A percentile compares a stretch with the other conserved stretches of the same genome.
phyloP scores from a whole-genome alignment of 2,797 vertebrate genomes.

The Novumbra hubbsi region DNA sequence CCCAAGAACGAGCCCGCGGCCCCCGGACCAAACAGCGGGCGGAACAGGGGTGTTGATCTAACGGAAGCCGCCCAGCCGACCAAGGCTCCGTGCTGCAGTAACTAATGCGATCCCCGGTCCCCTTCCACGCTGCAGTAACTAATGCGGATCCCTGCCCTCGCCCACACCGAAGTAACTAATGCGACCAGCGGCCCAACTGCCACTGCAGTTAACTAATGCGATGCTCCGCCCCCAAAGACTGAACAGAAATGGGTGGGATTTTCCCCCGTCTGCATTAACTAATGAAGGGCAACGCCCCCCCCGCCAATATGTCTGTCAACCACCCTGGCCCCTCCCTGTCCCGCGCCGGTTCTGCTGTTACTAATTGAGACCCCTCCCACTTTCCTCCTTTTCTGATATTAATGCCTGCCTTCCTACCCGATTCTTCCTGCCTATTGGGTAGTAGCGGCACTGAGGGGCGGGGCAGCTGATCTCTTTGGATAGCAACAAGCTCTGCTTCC shows the following conservation, averaged over 20 bases:
- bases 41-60: constrained; percentile 92
- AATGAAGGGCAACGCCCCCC: constrained; percentile 33
- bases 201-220: constrained; percentile 81
- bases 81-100: constrained; percentile 94
- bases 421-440: constrained; percentile 55
- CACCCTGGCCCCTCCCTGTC: constrained; percentile 34
- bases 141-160: constrained; percentile 62
- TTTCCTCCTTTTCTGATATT: constrained; percentile 70
- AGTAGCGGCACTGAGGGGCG: constrained; percentile 40
- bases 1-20: constrained; percentile 94
- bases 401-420: constrained; percentile 59
- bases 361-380: constrained; percentile 47
- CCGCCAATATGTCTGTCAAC: constrained; percentile 37
- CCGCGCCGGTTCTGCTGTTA: constrained; percentile 53
- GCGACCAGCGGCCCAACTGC: constrained; percentile 49
- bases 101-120: constrained; percentile 73
- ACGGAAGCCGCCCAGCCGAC: constrained; percentile 88
- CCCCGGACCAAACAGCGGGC: constrained; percentile 78
- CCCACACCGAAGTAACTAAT: constrained; percentile 69
- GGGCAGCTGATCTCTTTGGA: constrained; percentile 57
- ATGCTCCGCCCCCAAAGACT: constrained; percentile 47
- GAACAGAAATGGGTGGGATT: constrained; percentile 41
- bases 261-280: constrained; percentile 33
- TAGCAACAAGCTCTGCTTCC: constrained; percentile 79
- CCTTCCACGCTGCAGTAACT: constrained; percentile 86